A percentile compares a stretch with the other conserved stretches of the same genome.
These are phyloP conservation scores for Chiloscyllium plagiosum DNA, from an alignment of 2,113 vertebrate species.

Conservation along the genomic window DNA sequence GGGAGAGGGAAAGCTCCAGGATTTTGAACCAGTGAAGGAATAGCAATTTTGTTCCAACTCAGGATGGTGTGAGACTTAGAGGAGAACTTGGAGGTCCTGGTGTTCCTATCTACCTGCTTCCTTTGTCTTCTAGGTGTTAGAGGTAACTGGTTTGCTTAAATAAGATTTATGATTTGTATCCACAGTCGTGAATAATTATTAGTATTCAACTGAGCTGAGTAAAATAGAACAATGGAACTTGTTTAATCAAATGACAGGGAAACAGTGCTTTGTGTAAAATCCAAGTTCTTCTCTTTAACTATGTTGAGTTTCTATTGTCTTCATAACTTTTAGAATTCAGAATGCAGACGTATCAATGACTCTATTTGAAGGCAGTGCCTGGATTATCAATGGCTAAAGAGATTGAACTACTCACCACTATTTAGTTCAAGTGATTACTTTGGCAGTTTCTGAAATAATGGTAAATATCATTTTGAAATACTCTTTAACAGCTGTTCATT, in stretches of 20 bases:
- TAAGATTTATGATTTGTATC: not conserved
- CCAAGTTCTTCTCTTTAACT: not conserved
- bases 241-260: not conserved
- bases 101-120: not conserved
- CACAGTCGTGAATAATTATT: not conserved
- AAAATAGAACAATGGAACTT: not conserved
- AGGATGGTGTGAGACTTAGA: not conserved
- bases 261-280: too few relatives aligned
- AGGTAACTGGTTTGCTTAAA: not conserved
- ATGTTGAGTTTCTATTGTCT: not conserved
- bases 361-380: not conserved
- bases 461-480: slow-evolving; percentile 2
- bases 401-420: not conserved
- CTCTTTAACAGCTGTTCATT: slow-evolving; percentile 46
- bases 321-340: not conserved
- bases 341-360: not conserved
- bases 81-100: not conserved
- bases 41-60: not conserved
- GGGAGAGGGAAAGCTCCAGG: not conserved
- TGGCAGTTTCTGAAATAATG: not conserved
- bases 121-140: not conserved
- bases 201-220: not conserved
- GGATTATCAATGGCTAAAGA: not conserved
- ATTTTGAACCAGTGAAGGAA: not conserved
- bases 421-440: not conserved